phyloP scores from a whole-genome alignment of 2,113 vertebrate genomes.

The Calypte anna region DNA sequence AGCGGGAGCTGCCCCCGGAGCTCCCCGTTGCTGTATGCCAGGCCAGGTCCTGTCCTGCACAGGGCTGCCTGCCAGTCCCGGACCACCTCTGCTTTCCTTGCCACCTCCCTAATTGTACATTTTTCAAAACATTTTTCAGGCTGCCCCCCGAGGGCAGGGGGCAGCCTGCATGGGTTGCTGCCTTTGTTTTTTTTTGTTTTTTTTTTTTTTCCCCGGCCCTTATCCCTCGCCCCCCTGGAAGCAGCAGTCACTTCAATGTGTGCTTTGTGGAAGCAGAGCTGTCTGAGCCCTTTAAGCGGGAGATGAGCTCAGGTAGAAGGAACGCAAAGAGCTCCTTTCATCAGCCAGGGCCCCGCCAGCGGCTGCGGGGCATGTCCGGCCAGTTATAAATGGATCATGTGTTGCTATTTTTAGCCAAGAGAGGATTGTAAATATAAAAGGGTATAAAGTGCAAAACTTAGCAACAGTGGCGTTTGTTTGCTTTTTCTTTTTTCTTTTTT shows the following conservation, averaged over 20 bases:
- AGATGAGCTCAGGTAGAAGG: constrained; percentile 59
- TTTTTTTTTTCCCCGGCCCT: background rate
- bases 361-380: constrained; percentile 47
- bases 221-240: constrained; percentile 9
- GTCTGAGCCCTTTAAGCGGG: constrained; percentile 41
- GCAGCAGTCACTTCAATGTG: constrained; percentile 23
- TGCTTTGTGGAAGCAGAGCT: constrained; percentile 49
- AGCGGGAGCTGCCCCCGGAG: background rate
- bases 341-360: constrained; percentile 56
- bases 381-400: constrained; percentile 68
- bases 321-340: constrained; percentile 62
- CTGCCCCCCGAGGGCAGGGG: background rate
- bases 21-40: background rate
- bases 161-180: background rate
- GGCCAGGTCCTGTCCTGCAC: background rate
- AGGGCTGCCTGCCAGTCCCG: background rate
- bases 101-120: background rate
- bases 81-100: background rate
- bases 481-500: background rate
- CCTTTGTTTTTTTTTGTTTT: background rate
- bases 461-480: constrained; percentile 65
- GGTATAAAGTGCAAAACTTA: constrained; percentile 68
- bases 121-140: background rate
- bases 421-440: constrained; percentile 72
- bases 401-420: constrained; percentile 71